phyloP scores from a whole-genome alignment of 2,888 invertebrate genomes.

The Boloria selene region DNA sequence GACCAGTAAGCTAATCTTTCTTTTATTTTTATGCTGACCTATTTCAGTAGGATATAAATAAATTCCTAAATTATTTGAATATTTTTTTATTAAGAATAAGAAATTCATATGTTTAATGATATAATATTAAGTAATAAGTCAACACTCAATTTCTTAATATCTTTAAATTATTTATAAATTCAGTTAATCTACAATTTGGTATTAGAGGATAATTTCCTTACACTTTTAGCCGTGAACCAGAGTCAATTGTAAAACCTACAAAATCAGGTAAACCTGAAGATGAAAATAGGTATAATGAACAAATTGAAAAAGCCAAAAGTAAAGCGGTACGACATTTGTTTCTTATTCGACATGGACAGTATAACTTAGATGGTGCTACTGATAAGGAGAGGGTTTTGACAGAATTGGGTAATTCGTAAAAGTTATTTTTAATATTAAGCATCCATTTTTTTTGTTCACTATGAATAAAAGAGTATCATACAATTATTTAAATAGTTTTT shows the following conservation, averaged over 20 bases:
- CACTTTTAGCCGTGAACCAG: slow-evolving; percentile 86
- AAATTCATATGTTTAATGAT: background rate
- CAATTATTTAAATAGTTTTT: background rate
- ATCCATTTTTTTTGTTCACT: too few relatives aligned
- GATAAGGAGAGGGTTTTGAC: slow-evolving; percentile 91
- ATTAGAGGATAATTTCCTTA: too few relatives aligned
- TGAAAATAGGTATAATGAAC: slow-evolving; percentile 86
- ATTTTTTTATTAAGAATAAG: background rate
- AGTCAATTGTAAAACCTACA: slow-evolving; percentile 85
- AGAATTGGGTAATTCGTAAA: slow-evolving; percentile 84
- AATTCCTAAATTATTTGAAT: background rate
- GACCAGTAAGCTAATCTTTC: slow-evolving; percentile 85
- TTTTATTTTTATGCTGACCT: slow-evolving; percentile 22
- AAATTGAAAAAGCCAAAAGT: slow-evolving; percentile 83
- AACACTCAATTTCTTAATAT: too few relatives aligned
- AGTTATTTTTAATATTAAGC: background rate
- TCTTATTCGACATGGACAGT: slow-evolving; percentile 97
- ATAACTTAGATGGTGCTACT: slow-evolving; percentile 86
- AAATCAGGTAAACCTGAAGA: slow-evolving; percentile 72
- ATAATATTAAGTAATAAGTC: background rate
- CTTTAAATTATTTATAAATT: too few relatives aligned
- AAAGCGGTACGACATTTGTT: slow-evolving; percentile 91
- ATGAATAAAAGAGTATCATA: background rate
- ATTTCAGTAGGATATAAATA: slow-evolving; percentile 6
- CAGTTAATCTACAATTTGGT: too few relatives aligned